Percentiles rank a stretch among this genome's conserved stretches.
Conservation (phyloP, 2,797 vertebrate genomes). For the Pachyuromys duprasi region DNA sequence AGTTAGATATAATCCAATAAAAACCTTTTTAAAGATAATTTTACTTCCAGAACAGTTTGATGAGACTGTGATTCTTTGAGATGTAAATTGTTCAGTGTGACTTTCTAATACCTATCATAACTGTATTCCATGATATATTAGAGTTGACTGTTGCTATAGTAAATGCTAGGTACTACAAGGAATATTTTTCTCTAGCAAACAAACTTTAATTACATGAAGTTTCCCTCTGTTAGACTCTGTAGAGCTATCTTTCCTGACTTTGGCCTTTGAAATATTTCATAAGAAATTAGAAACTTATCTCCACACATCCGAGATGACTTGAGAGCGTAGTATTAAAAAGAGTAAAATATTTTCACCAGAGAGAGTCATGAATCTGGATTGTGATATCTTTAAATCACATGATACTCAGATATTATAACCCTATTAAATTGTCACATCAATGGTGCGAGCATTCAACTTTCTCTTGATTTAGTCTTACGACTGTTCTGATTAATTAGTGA, state of each 20-base stretch:
- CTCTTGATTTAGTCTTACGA: not conserved
- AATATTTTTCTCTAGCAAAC: slow-evolving; percentile 25
- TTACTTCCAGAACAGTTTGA: not conserved
- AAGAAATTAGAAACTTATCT: not conserved
- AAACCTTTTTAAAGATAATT: not conserved
- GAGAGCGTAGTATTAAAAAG: not conserved
- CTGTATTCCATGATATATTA: not conserved
- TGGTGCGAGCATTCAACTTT: not conserved
- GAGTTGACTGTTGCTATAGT: slow-evolving; percentile 39
- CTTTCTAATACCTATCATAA: not conserved
- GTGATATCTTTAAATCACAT: not conserved
- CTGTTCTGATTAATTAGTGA: not conserved
- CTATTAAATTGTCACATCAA: not conserved
- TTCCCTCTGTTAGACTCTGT: not conserved
- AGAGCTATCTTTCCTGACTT: not conserved
- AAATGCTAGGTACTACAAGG: slow-evolving; percentile 45
- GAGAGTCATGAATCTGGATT: not conserved
- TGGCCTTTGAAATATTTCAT: not conserved
- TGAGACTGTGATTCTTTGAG: not conserved
- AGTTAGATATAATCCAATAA: not conserved
- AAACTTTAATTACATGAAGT: not conserved
- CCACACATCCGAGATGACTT: not conserved
- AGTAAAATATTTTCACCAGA: not conserved
- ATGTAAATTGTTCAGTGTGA: not conserved
- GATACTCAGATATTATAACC: not conserved